phyloP scores from a whole-genome alignment of 2,888 invertebrate species.

The Eristalis tenax region DNA sequence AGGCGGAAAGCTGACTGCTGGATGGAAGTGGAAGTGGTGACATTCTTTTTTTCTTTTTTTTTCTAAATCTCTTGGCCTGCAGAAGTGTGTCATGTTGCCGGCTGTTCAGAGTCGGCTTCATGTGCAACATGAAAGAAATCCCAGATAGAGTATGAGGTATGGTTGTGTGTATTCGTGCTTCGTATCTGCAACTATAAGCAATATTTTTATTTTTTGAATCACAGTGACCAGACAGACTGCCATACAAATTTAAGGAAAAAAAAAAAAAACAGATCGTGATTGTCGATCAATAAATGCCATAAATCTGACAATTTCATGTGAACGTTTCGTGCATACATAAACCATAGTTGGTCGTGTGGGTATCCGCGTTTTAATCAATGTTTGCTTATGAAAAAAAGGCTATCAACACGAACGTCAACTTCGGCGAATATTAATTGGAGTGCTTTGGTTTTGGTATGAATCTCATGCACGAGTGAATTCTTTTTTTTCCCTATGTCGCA shows the following conservation, averaged over 20 bases:
- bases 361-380: slow-evolving; percentile 11
- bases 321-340: slow-evolving; percentile 5
- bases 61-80: neutral
- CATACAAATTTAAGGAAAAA: neutral
- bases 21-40: neutral
- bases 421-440: slow-evolving; percentile 1
- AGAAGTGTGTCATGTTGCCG: neutral
- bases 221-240: neutral
- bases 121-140: neutral
- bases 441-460: neutral
- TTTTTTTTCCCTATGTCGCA: neutral
- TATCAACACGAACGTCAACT: neutral
- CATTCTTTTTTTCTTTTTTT: neutral
- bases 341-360: neutral
- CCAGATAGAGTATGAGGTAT: neutral
- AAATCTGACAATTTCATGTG: slow-evolving; percentile 6
- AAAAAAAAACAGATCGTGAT: neutral
- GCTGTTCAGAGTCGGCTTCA: neutral
- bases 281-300: slow-evolving; percentile 13
- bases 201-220: neutral
- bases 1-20: slow-evolving; percentile 13
- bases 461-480: neutral
- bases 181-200: neutral
- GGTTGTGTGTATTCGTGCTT: neutral
- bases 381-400: neutral